phyloP scores from a whole-genome alignment of 2,113 vertebrate species.

The Anolis carolinensis region DNA sequence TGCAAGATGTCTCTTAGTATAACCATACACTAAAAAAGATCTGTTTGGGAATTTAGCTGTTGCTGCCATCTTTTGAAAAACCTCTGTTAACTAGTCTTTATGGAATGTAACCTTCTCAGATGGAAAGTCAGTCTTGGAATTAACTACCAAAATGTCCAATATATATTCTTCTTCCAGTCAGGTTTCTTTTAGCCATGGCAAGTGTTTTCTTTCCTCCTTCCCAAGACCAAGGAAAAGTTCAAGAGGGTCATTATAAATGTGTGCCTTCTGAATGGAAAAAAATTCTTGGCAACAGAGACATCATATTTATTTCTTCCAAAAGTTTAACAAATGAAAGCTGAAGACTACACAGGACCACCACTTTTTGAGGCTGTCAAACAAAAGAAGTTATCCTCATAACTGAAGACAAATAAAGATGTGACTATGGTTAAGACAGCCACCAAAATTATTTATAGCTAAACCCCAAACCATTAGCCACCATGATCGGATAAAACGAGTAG shows the following conservation, averaged over 20 bases:
- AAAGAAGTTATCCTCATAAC: neutral
- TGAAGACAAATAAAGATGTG: neutral
- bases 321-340: neutral
- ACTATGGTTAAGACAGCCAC: neutral
- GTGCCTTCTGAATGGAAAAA: neutral
- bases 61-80: conserved; percentile 51
- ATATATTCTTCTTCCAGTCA: conserved; percentile 30
- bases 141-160: neutral
- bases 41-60: conserved; percentile 52
- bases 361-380: neutral
- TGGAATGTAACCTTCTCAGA: conserved; percentile 37
- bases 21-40: conserved; percentile 38
- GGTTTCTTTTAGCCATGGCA: neutral
- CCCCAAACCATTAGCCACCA: neutral
- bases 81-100: conserved; percentile 39
- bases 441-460: neutral
- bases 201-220: too few relatives aligned
- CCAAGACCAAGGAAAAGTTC: neutral
- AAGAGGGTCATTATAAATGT: neutral
- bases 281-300: neutral
- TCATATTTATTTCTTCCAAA: conserved; percentile 1
- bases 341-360: neutral
- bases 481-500: neutral
- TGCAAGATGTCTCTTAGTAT: conserved; percentile 42
- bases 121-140: conserved; percentile 42